These are phyloP conservation scores for Apolygus lucorum DNA, from an alignment of 1,140 invertebrate genomes.

Conservation along the genomic window DNA sequence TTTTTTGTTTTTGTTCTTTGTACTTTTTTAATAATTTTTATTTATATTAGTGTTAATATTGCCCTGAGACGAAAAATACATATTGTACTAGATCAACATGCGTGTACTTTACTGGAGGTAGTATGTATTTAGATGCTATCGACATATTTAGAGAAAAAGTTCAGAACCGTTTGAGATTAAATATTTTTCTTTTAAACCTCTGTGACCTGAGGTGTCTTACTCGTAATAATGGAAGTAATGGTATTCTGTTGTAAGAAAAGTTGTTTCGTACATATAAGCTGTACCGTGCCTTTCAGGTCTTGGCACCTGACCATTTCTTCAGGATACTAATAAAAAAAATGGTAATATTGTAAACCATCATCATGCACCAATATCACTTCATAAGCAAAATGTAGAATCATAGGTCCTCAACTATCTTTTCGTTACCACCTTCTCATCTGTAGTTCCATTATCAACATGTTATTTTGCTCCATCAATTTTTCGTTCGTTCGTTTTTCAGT, in stretches of 20 bases:
- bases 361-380: background rate
- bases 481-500: background rate
- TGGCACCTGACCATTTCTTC: background rate
- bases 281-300: conserved; percentile 12
- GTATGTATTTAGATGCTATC: conserved; percentile 34
- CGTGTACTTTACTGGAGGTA: conserved; percentile 32
- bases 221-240: background rate
- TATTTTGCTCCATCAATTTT: background rate
- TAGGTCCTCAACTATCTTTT: background rate
- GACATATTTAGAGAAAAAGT: conserved; percentile 32
- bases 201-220: background rate
- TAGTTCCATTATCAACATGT: background rate
- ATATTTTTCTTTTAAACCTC: background rate
- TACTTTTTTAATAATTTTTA: background rate
- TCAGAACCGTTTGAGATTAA: background rate
- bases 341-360: no score
- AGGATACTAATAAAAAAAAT: background rate
- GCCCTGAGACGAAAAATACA: conserved; percentile 1
- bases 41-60: conserved; percentile 16
- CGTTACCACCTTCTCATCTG: background rate
- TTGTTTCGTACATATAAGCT: background rate
- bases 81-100: conserved; percentile 13
- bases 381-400: background rate
- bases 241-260: background rate
- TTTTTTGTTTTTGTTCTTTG: background rate